Evolutionary conservation across 2,113 vertebrate genomes (phyloP).

Genomic region (Psephotus haematonotus): DNA sequence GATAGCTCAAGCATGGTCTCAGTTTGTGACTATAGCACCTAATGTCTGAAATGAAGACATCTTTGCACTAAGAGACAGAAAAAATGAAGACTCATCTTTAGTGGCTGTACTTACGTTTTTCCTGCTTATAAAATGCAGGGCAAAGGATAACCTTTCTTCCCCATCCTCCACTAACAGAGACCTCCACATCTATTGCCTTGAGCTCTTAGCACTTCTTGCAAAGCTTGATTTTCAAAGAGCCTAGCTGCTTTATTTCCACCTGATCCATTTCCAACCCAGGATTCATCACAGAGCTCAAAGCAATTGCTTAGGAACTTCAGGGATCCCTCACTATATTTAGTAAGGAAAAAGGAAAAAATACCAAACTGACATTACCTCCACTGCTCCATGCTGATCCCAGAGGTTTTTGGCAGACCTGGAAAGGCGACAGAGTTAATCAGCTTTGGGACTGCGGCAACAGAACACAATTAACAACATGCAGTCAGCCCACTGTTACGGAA

Average conservation of each 20-base stretch:
- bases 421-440: conserved; percentile 4
- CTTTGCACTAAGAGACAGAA: neutral
- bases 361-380: neutral
- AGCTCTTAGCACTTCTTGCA: neutral
- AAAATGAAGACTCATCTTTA: neutral
- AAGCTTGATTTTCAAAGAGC: neutral
- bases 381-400: conserved; percentile 43
- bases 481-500: neutral
- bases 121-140: neutral
- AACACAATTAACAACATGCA: neutral
- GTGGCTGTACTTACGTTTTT: neutral
- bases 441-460: neutral
- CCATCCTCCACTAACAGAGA: neutral
- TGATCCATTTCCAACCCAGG: neutral
- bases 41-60: neutral
- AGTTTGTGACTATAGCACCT: neutral
- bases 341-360: neutral
- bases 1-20: neutral
- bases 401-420: conserved; percentile 57
- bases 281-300: neutral
- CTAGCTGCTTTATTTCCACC: neutral
- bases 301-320: neutral
- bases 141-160: neutral
- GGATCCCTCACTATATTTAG: neutral
- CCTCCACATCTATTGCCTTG: neutral